A percentile compares a stretch with the other conserved stretches of the same genome.
Conservation (phyloP, 2,888 invertebrate species). For the Spilosoma lubricipeda region DNA sequence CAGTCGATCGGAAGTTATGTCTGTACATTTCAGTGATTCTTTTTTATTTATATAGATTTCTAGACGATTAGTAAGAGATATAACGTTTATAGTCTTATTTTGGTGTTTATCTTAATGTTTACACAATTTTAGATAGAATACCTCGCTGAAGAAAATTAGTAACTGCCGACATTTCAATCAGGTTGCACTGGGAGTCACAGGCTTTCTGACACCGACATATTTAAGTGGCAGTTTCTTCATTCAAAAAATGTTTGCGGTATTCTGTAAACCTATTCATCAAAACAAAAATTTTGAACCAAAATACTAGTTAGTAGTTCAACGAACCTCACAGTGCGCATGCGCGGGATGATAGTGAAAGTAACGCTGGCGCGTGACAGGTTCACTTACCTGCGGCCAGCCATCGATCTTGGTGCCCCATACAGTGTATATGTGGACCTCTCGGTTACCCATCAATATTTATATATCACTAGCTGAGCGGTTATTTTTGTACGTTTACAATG, state of each 20-base stretch:
- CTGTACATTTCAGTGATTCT: too few relatives aligned
- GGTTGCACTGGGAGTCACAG: not conserved
- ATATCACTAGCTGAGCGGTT: too few relatives aligned
- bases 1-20: too few relatives aligned
- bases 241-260: not conserved
- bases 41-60: too few relatives aligned
- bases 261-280: not conserved
- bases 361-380: constrained; percentile 47
- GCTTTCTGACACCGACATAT: not conserved
- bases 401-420: constrained; percentile 23
- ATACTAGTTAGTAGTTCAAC: constrained; percentile 35
- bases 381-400: constrained; percentile 46
- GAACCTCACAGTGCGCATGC: constrained; percentile 29
- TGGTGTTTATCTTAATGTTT: too few relatives aligned
- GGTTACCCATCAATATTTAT: too few relatives aligned
- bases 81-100: too few relatives aligned
- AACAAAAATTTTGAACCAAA: not conserved
- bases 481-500: too few relatives aligned
- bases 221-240: not conserved
- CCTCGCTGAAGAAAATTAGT: not conserved
- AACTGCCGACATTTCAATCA: not conserved
- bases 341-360: constrained; percentile 57
- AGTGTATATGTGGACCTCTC: not conserved
- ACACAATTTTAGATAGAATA: too few relatives aligned
- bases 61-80: too few relatives aligned